These are phyloP conservation scores for Solenopsis invicta DNA, from an alignment of 1,140 invertebrate genomes.

Conservation along the genomic window DNA sequence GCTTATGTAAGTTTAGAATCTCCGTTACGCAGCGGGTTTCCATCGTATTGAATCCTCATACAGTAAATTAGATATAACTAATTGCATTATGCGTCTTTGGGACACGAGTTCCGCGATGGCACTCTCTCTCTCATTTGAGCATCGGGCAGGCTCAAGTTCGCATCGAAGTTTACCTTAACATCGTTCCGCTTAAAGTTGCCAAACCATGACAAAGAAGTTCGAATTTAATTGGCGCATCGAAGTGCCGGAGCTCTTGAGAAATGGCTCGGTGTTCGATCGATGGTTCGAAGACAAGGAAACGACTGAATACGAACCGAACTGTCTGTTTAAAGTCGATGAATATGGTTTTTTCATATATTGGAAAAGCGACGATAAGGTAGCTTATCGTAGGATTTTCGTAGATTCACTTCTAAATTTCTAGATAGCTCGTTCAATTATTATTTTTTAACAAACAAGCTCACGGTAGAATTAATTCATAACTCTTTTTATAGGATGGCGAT, in stretches of 20 bases:
- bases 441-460: background rate
- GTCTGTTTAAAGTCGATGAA: slow-evolving; percentile 98
- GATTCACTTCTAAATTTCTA: background rate
- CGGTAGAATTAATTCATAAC: background rate
- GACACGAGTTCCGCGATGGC: slow-evolving; percentile 2
- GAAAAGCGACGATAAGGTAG: slow-evolving; percentile 98
- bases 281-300: slow-evolving; percentile 99
- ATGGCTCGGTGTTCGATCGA: slow-evolving; percentile 95
- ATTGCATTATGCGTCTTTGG: slow-evolving; percentile 69
- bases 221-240: slow-evolving; percentile 99
- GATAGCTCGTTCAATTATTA: background rate
- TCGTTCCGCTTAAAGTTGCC: slow-evolving; percentile 45
- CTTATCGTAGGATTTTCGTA: background rate
- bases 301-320: slow-evolving; percentile 94
- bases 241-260: slow-evolving; percentile 94
- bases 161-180: slow-evolving; percentile 44
- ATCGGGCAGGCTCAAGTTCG: background rate
- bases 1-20: slow-evolving; percentile 66
- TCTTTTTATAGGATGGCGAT: slow-evolving; percentile 94
- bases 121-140: slow-evolving; percentile 50
- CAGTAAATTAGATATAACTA: slow-evolving; percentile 77
- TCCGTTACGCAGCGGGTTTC: slow-evolving; percentile 26
- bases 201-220: slow-evolving; percentile 97
- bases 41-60: slow-evolving; percentile 69
- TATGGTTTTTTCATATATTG: slow-evolving; percentile 99